Evolutionary conservation across 2,888 invertebrate genomes (phyloP), one percentile per base, ranked within the genome.

Genomic region (Lycocerus yunnanus): DNA sequence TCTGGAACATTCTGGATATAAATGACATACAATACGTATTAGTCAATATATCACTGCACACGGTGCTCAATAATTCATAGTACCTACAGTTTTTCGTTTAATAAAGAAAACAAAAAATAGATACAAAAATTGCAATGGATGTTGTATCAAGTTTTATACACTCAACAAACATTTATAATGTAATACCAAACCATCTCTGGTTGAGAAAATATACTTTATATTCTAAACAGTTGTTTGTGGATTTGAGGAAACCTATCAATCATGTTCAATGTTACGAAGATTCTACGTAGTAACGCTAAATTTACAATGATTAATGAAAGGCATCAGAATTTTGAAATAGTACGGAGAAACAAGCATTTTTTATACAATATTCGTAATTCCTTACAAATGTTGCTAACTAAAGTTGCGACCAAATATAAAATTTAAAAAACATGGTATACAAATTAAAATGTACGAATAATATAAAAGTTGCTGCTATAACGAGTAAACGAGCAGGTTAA

Each of bases 161-260:
- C 43, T 43, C 43, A 43, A 43, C 43, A 43, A 43, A 43, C 43
- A 43, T 43, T 43, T 43, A 43, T 43, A 43, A 43, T 43, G 43
- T 43, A 43, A 43, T 43, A 43, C 43, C 43, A 43, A 43, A 43
- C 43, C 43, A 43, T 43, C 43, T 43, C 43, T n/a, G n/a, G 43
- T 43, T 43, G 43, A 15, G 66, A 66, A 66, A 27, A 71, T 66
- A 66, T 58, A 71, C 71, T 71, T 43, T 24, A 71, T 71, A 71
- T 71, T 71, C 71, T 16, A 58, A 66, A 58, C 66, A 71, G 65
- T 71, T 71, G 71, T 71, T 66, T 71, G 65, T 71, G 58, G 43
- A 66, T 58, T 59, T 59, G 71, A 65, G 66, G 59, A 71, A 71
- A 71, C 24, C 71, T 71, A 71, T 71, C 71, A 71, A 71, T 71